phyloP scores from a whole-genome alignment of 2,888 invertebrate genomes.

The Cantharis nigra region DNA sequence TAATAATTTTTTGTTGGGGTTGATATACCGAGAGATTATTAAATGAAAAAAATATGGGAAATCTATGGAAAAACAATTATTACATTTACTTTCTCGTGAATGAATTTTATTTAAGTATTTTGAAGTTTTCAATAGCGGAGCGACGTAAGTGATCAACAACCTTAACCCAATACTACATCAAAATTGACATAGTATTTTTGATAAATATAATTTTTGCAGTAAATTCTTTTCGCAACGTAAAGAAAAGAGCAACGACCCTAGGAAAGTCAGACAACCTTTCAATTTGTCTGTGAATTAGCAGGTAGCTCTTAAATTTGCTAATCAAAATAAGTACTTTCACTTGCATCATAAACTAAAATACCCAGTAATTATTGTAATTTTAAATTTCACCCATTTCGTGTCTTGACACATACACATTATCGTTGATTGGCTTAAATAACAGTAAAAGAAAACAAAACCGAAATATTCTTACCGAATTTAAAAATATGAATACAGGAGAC shows the following conservation, averaged over 20 bases:
- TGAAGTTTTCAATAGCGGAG: not conserved
- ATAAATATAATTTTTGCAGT: not conserved
- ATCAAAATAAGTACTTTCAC: conserved; percentile 14
- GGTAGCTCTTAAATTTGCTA: not conserved
- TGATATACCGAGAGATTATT: not conserved
- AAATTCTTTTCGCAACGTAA: conserved; percentile 13
- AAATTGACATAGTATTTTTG: not conserved
- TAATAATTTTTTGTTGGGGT: not conserved
- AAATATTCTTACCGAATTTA: not conserved
- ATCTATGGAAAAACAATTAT: not conserved
- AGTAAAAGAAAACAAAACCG: not conserved
- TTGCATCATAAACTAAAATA: not conserved
- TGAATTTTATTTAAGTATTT: not conserved
- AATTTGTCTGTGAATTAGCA: conserved; percentile 9
- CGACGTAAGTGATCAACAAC: not conserved
- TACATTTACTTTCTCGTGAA: not conserved
- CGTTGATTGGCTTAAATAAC: not conserved
- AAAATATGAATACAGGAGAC: too few species aligned
- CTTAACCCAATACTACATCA: not conserved
- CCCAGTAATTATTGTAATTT: not conserved
- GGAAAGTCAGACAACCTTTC: conserved; percentile 24
- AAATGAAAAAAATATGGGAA: not conserved
- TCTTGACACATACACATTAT: not conserved
- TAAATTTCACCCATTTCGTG: not conserved
- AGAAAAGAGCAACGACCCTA: conserved; percentile 26